These are phyloP conservation scores for Campylomormyrus tamandua DNA, from an alignment of 2,113 vertebrate species.

Conservation along the genomic window DNA sequence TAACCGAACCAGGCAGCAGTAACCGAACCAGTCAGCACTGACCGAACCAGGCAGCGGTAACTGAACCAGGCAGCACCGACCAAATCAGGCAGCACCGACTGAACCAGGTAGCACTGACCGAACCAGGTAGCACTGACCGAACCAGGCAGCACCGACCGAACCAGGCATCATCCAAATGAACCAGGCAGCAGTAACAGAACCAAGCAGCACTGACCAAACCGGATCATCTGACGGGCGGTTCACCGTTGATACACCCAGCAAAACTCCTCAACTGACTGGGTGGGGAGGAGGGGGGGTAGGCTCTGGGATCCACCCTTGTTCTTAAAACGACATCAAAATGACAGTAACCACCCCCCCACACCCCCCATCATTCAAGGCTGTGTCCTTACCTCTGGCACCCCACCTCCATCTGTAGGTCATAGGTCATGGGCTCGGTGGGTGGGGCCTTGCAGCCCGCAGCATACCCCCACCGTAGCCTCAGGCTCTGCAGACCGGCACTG, in stretches of 20 bases:
- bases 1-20: background rate
- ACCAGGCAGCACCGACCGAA: background rate
- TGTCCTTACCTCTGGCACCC: background rate
- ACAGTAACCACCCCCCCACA: background rate
- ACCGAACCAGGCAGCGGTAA: too few species aligned
- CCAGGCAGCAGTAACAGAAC: too few species aligned
- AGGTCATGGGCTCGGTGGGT: background rate
- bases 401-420: background rate
- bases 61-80: too few species aligned
- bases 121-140: background rate
- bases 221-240: background rate
- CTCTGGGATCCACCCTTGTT: background rate
- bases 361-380: background rate
- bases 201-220: background rate
- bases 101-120: too few species aligned
- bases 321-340: background rate
- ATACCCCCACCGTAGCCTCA: constrained; percentile 87
- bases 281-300: background rate
- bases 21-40: too few species aligned
- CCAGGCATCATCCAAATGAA: too few species aligned
- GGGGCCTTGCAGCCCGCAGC: constrained; percentile 63
- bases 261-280: background rate
- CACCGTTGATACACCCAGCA: background rate
- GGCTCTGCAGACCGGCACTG: constrained; percentile 87
- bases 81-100: background rate